These are phyloP conservation scores for Gymnoscelis rufifasciata DNA, from an alignment of 2,888 invertebrate genomes.

Conservation along the genomic window DNA sequence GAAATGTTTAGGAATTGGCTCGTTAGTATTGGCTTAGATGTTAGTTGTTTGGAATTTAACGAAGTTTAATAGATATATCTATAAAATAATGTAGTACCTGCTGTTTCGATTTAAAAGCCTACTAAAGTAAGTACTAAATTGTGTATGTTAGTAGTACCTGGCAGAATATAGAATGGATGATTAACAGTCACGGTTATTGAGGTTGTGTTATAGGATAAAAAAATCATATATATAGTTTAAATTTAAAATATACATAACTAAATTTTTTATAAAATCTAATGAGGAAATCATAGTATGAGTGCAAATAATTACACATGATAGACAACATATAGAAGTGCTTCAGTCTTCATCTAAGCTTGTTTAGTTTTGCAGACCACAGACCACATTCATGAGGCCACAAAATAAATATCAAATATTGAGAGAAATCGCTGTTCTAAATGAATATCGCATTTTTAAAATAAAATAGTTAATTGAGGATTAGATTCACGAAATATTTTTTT, in stretches of 20 bases:
- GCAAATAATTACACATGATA: too few relatives aligned
- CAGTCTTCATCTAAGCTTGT: too few relatives aligned
- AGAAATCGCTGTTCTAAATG: too few relatives aligned
- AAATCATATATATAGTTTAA: conserved; percentile 6
- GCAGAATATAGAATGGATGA: conserved; percentile 14
- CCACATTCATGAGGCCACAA: too few relatives aligned
- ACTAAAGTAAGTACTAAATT: background rate
- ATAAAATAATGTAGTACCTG: conserved; percentile 1
- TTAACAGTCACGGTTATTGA: conserved; percentile 40
- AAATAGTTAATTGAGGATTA: too few relatives aligned
- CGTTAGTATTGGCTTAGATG: background rate
- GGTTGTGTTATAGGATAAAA: conserved; percentile 41
- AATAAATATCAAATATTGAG: too few relatives aligned
- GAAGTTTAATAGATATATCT: conserved; percentile 13
- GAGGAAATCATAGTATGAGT: background rate
- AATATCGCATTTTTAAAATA: too few relatives aligned
- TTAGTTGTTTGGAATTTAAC: conserved; percentile 11
- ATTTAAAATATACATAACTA: conserved; percentile 3
- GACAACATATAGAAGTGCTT: too few relatives aligned
- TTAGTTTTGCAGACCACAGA: too few relatives aligned
- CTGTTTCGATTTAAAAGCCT: conserved; percentile 1
- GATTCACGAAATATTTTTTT: too few relatives aligned
- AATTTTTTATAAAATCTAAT: background rate
- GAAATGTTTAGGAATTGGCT: background rate
- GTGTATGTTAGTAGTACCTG: conserved; percentile 4